phyloP scores from a whole-genome alignment of 2,113 vertebrate species.

The Ptyas mucosa region DNA sequence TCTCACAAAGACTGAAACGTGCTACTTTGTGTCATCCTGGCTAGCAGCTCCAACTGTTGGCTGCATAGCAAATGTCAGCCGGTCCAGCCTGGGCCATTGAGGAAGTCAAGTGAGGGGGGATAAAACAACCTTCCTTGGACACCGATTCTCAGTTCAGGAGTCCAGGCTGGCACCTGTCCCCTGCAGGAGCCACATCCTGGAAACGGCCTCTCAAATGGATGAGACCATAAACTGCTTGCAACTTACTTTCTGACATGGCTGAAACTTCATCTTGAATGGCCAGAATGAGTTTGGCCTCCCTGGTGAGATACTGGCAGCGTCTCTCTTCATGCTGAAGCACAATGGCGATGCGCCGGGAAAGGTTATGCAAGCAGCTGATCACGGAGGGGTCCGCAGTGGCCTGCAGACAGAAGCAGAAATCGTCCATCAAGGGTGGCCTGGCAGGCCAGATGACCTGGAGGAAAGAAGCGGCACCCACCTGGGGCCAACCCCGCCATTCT shows the following conservation, averaged over 20 bases:
- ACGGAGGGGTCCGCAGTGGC: constrained; percentile 90
- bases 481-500: too few relatives aligned
- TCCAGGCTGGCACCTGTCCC: too few relatives aligned
- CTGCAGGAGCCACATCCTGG: not conserved
- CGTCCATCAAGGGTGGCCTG: not conserved
- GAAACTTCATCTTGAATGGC: constrained; percentile 94
- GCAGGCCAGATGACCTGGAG: not conserved
- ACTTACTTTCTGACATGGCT: constrained; percentile 86
- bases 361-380: constrained; percentile 91
- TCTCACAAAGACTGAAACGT: not conserved
- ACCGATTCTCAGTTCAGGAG: not conserved
- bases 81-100: not conserved
- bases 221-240: too few relatives aligned
- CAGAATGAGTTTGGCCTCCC: constrained; percentile 95
- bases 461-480: not conserved
- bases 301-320: constrained; percentile 94
- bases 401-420: constrained; percentile 53
- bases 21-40: not conserved
- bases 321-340: constrained; percentile 95
- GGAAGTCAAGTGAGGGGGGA: not conserved
- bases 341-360: constrained; percentile 90
- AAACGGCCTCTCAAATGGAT: not conserved
- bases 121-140: too few relatives aligned
- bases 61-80: not conserved
- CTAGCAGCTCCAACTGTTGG: not conserved